Base-by-base conservation (phyloP, 2,113 vertebrate genomes). In the Gnathonemus echidnorhynchus region DNA sequence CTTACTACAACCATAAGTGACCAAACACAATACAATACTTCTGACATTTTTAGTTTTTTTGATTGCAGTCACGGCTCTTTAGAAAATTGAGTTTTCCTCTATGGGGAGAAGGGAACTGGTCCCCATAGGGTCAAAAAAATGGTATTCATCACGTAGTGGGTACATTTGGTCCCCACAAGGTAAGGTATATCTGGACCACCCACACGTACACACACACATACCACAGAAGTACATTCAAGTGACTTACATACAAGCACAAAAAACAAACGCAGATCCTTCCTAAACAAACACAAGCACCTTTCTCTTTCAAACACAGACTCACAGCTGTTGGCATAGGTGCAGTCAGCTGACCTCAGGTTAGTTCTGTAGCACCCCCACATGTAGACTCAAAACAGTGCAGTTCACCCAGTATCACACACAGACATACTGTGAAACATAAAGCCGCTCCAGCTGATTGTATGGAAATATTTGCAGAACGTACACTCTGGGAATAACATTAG, bases 351-450 rank as follows among this genome's bases (percentile, higher is more conserved):
- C 70, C 35, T 77, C 31, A 39, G 70, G 70, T 6, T 39, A 77
- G 70, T 15, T 77, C 27, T 5, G 70, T 39, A 39, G 70, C 15
- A 1, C 31, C 27, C 31, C 11, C 31, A 1, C 31, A 74, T 17
- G 31, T 15, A 35, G 70, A 10, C 70, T 77, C 3, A 17, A 77
- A 77, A 39, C 35, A 77, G 58, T 27, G 58, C n/a, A 66, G 8
- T 27, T 70, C 62, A 70, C 31, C 0, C 84, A 91, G 90, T 91
- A 92, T 91, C 91, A 27, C 49, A 85, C 52, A 86, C 27, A 70
- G 42, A 87, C 84, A 88, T 50, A 85, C 52, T 53, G 80, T 62
- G 50, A n/a, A 66, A 27, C 21, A 80, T 45, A 24, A 39, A 13
- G 8, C 86, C 1, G 49, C 84, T 87, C 42, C 13, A 42, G 15